A percentile compares a stretch with the other conserved stretches of the same genome.
These are phyloP conservation scores for Apamea monoglypha DNA, from an alignment of 2,888 invertebrate species.

Conservation along the genomic window DNA sequence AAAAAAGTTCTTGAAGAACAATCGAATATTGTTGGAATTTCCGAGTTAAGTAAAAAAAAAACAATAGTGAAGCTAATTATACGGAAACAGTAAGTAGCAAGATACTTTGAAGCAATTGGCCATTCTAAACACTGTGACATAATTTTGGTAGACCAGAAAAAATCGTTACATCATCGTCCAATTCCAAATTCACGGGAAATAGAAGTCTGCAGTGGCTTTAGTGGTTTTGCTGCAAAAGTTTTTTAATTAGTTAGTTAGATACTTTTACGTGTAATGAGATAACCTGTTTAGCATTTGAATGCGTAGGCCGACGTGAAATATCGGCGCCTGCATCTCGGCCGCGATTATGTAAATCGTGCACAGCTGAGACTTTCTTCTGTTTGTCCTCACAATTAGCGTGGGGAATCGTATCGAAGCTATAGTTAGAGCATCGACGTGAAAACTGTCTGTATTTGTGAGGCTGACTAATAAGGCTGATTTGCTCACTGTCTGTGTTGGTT, in stretches of 20 bases:
- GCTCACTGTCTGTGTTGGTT: neutral
- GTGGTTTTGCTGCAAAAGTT: slow-evolving; percentile 10
- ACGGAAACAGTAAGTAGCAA: slow-evolving; percentile 18
- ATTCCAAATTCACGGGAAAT: neutral
- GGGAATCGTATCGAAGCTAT: slow-evolving; percentile 59
- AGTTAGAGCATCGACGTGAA: slow-evolving; percentile 50
- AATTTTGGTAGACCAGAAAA: slow-evolving; percentile 29
- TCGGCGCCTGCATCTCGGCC: slow-evolving; percentile 49
- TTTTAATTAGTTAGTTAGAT: slow-evolving; percentile 13
- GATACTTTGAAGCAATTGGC: slow-evolving; percentile 1
- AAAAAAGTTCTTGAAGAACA: slow-evolving; percentile 24
- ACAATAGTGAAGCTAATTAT: neutral
- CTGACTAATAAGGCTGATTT: slow-evolving; percentile 8
- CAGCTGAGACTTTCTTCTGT: slow-evolving; percentile 77
- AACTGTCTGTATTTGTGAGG: slow-evolving; percentile 45
- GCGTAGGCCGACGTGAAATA: slow-evolving; percentile 51
- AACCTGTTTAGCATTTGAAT: slow-evolving; percentile 57
- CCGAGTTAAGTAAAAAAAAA: neutral
- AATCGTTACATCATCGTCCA: slow-evolving; percentile 37
- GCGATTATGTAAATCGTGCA: slow-evolving; percentile 75
- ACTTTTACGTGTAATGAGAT: slow-evolving; percentile 49
- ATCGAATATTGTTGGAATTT: slow-evolving; percentile 9
- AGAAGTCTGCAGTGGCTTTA: neutral
- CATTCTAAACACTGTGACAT: slow-evolving; percentile 19
- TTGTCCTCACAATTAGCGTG: slow-evolving; percentile 72